Evolutionary conservation across 1,140 invertebrate genomes (phyloP).

Genomic region (Drosophila bifasciata): DNA sequence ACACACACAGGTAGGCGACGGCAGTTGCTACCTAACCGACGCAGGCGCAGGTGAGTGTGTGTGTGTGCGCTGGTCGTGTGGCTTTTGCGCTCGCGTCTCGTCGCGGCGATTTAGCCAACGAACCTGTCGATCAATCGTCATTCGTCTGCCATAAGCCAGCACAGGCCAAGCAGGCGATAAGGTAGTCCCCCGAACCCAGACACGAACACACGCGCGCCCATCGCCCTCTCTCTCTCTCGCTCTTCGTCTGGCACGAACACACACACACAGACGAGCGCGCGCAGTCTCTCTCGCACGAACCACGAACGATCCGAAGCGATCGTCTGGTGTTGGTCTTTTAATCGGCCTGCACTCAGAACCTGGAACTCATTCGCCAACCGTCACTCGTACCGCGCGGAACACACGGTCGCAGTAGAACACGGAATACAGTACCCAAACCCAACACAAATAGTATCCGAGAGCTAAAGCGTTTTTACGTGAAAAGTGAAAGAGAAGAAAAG

Average conservation of each 20-base stretch:
- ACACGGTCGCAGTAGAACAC: slow-evolving; percentile 35
- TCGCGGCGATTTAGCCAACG: slow-evolving; percentile 79
- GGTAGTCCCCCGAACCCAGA: slow-evolving; percentile 53
- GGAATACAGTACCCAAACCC: slow-evolving; percentile 17
- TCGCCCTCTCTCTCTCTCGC: too few species aligned
- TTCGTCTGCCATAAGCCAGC: slow-evolving; percentile 80
- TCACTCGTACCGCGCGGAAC: slow-evolving; percentile 72
- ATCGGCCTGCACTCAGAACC: slow-evolving; percentile 73
- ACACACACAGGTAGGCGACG: slow-evolving; percentile 19
- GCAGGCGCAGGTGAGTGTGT: slow-evolving; percentile 10
- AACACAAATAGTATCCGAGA: slow-evolving; percentile 20
- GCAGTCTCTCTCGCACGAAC: slow-evolving; percentile 16
- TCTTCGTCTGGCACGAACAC: background rate
- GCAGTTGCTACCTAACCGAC: slow-evolving; percentile 5
- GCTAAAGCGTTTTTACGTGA: slow-evolving; percentile 59
- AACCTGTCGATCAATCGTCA: slow-evolving; percentile 84
- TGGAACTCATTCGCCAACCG: slow-evolving; percentile 69
- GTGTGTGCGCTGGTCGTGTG: slow-evolving; percentile 74
- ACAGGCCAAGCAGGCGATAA: slow-evolving; percentile 77
- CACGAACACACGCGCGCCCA: slow-evolving; percentile 15
- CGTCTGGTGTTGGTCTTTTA: slow-evolving; percentile 63
- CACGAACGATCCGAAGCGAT: slow-evolving; percentile 43
- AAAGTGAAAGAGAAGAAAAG: slow-evolving; percentile 70
- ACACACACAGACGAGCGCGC: slow-evolving; percentile 4
- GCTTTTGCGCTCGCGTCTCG: slow-evolving; percentile 67